Evolutionary conservation across 2,888 invertebrate species (phyloP).

Genomic region (Lithophane leautieri): DNA sequence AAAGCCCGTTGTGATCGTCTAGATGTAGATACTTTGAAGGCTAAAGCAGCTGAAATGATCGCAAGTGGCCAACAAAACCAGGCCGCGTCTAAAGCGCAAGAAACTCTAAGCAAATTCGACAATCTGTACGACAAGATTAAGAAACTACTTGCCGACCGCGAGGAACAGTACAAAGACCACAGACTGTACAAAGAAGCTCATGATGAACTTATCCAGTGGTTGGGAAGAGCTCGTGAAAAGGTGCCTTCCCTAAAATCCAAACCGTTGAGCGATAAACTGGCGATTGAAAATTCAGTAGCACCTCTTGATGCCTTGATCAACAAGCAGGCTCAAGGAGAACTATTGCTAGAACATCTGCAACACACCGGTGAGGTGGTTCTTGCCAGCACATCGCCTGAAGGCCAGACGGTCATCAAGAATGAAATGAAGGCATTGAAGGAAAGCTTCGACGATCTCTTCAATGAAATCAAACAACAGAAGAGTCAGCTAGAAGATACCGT

Average conservation of each 20-base stretch:
- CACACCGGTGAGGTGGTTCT: constrained; percentile 96
- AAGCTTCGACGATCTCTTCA: constrained; percentile 95
- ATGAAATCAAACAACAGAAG: constrained; percentile 96
- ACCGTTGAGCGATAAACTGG: constrained; percentile 95
- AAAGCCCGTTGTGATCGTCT: constrained; percentile 97
- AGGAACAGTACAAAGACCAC: constrained; percentile 97
- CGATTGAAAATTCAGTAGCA: constrained; percentile 96
- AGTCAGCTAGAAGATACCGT: constrained; percentile 95
- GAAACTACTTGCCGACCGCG: constrained; percentile 94
- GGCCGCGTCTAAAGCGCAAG: constrained; percentile 95
- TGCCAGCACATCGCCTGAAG: constrained; percentile 95
- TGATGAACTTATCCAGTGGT: constrained; percentile 97
- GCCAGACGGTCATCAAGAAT: constrained; percentile 94
- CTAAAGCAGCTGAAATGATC: constrained; percentile 96
- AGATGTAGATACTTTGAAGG: constrained; percentile 96
- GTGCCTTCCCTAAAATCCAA: constrained; percentile 96
- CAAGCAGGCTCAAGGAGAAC: constrained; percentile 97
- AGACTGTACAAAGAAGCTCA: constrained; percentile 97
- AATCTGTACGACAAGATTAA: constrained; percentile 94
- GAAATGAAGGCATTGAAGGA: constrained; percentile 96
- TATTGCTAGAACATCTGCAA: constrained; percentile 95
- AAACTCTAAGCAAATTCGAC: constrained; percentile 96
- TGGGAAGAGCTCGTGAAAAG: constrained; percentile 96
- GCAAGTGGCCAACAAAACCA: constrained; percentile 96
- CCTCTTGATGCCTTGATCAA: constrained; percentile 96